Evolutionary conservation across 2,113 vertebrate genomes (phyloP).

Genomic region (Poeciliopsis prolifica): DNA sequence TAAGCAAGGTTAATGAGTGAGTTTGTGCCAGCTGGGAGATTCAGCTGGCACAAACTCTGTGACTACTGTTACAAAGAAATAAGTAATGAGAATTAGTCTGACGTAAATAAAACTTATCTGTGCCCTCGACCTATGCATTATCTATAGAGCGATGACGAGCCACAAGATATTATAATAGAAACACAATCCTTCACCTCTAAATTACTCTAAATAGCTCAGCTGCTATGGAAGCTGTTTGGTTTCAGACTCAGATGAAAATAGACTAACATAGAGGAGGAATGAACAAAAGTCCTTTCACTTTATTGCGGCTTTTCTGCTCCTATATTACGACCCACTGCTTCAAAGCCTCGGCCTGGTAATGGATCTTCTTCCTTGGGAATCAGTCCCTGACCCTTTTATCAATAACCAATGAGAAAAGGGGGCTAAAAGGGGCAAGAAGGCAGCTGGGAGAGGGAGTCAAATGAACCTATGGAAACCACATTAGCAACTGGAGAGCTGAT

Average conservation of each 20-base stretch:
- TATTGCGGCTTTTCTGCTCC: slow-evolving; percentile 23
- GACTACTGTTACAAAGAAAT: slow-evolving; percentile 61
- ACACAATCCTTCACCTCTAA: slow-evolving; percentile 56
- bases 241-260: slow-evolving; percentile 23
- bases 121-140: slow-evolving; percentile 42
- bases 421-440: slow-evolving; percentile 26
- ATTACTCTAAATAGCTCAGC: slow-evolving; percentile 21
- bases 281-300: not conserved
- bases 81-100: slow-evolving; percentile 69
- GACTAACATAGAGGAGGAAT: not conserved
- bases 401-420: slow-evolving; percentile 65
- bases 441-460: slow-evolving; percentile 24
- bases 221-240: slow-evolving; percentile 12
- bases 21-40: slow-evolving; percentile 21
- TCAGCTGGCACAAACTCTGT: slow-evolving; percentile 26
- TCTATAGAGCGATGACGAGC: slow-evolving; percentile 53
- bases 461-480: slow-evolving; percentile 63
- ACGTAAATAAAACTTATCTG: slow-evolving; percentile 45
- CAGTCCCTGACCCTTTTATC: slow-evolving; percentile 44
- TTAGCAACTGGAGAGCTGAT: slow-evolving; percentile 50
- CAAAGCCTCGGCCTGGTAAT: slow-evolving; percentile 47
- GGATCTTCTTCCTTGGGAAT: slow-evolving; percentile 55
- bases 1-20: slow-evolving; percentile 42
- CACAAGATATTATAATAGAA: slow-evolving; percentile 68
- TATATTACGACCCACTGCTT: slow-evolving; percentile 41